phyloP scores from a whole-genome alignment of 2,888 invertebrate genomes.

The Acleris sparsana region DNA sequence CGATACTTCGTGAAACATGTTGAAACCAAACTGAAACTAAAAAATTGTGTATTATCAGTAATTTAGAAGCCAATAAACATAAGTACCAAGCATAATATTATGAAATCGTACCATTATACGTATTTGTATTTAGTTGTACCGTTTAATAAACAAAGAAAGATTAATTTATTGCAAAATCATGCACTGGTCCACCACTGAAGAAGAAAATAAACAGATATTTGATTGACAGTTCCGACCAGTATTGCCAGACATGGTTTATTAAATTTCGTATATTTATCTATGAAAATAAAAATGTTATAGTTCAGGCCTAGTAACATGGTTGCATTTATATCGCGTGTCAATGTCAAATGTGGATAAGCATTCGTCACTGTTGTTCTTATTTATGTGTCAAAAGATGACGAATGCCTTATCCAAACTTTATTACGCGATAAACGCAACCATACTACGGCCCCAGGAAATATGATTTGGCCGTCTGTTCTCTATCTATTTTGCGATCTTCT shows the following conservation, averaged over 20 bases:
- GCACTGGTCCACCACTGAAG: slow-evolving; percentile 22
- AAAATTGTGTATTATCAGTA: slow-evolving; percentile 59
- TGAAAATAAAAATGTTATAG: too few species aligned
- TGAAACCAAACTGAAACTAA: slow-evolving; percentile 93
- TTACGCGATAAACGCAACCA: too few species aligned
- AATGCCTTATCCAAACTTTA: too few species aligned
- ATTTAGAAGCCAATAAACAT: slow-evolving; percentile 38
- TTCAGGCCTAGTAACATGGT: too few species aligned
- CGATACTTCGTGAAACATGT: slow-evolving; percentile 93
- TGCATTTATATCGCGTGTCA: too few species aligned
- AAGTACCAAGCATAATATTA: slow-evolving; percentile 4
- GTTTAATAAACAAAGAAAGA: slow-evolving; percentile 36
- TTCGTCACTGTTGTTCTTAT: too few species aligned
- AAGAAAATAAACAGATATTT: slow-evolving; percentile 27
- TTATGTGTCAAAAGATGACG: too few species aligned
- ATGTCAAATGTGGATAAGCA: too few species aligned
- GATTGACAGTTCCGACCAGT: slow-evolving; percentile 2
- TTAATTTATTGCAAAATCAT: slow-evolving; percentile 38
- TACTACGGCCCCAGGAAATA: too few species aligned
- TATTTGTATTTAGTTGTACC: slow-evolving; percentile 41
- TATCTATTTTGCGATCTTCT: too few species aligned
- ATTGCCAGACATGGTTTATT: neutral
- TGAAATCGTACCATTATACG: slow-evolving; percentile 54
- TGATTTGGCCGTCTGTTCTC: too few species aligned
- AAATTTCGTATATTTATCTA: too few species aligned